These are phyloP conservation scores for Meiosimyza decipiens DNA, from an alignment of 2,888 invertebrate genomes.

Conservation along the genomic window DNA sequence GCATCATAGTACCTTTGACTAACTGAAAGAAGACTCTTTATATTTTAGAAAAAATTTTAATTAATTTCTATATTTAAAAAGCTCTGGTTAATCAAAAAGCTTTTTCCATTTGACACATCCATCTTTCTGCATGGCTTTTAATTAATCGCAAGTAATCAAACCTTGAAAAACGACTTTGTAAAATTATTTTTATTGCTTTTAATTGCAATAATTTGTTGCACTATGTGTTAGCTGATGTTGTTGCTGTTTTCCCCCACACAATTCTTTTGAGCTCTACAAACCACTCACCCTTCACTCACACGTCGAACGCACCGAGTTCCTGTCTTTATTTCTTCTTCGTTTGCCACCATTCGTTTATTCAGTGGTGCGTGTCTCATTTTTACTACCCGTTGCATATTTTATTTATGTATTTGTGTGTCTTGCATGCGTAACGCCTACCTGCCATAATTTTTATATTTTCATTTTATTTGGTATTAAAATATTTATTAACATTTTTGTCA, in stretches of 20 bases:
- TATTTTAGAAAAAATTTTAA: too few relatives aligned
- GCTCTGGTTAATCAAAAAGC: too few relatives aligned
- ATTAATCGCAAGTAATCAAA: too few relatives aligned
- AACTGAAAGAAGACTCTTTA: too few relatives aligned
- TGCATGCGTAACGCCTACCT: conserved; percentile 36
- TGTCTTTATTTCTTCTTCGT: not conserved
- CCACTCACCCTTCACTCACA: not conserved
- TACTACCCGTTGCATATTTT: not conserved
- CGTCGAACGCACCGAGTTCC: not conserved
- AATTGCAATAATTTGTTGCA: conserved; percentile 22
- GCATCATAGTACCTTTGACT: too few relatives aligned
- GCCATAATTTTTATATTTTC: not conserved
- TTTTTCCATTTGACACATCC: too few relatives aligned
- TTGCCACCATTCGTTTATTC: conserved; percentile 25
- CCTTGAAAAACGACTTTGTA: too few relatives aligned
- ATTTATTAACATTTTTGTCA: too few relatives aligned
- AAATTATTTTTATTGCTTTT: not conserved
- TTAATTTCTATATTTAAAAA: too few relatives aligned
- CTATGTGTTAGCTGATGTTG: conserved; percentile 3
- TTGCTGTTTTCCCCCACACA: not conserved
- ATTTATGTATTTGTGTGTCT: conserved; percentile 27
- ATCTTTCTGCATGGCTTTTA: too few relatives aligned
- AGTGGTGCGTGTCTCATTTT: conserved; percentile 18
- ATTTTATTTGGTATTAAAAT: too few relatives aligned
- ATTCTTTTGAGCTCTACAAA: not conserved